A percentile compares a stretch with the other conserved stretches of the same genome.
Evolutionary conservation across 1,140 invertebrate genomes (phyloP).

Genomic region (Matsumurasca onukii): DNA sequence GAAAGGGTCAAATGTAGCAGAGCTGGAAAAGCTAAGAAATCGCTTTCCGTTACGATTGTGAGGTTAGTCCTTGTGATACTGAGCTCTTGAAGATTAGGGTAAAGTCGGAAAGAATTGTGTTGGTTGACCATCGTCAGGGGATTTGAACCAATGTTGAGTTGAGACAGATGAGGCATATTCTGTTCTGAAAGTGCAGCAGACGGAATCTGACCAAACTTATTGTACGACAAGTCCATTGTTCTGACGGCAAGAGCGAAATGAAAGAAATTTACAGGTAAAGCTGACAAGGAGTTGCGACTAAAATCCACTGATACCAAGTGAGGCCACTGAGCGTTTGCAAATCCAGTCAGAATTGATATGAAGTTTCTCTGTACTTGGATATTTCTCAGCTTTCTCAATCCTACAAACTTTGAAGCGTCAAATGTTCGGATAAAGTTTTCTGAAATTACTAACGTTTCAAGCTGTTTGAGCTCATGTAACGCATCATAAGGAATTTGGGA

Average conservation of each 20-base stretch:
- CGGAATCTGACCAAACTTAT: constrained; percentile 78
- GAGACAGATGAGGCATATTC: constrained; percentile 67
- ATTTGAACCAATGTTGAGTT: constrained; percentile 79
- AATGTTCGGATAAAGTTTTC: constrained; percentile 68
- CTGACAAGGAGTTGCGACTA: constrained; percentile 67
- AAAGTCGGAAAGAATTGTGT: constrained; percentile 50
- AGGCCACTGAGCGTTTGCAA: constrained; percentile 69
- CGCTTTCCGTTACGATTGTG: constrained; percentile 80
- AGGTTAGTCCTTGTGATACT: constrained; percentile 80
- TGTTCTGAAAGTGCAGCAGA: constrained; percentile 71
- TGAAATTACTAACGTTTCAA: constrained; percentile 57
- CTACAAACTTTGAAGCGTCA: constrained; percentile 71
- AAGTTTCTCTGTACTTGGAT: constrained; percentile 73
- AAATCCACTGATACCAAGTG: constrained; percentile 70
- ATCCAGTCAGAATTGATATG: constrained; percentile 71
- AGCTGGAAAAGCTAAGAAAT: constrained; percentile 79
- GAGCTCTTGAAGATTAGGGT: constrained; percentile 66
- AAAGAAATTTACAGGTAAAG: constrained; percentile 79
- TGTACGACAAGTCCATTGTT: constrained; percentile 74
- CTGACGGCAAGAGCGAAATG: constrained; percentile 64
- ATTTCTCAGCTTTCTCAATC: constrained; percentile 68
- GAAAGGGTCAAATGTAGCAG: constrained; percentile 71
- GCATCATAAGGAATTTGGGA: constrained; percentile 73
- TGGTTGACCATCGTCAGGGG: constrained; percentile 70
- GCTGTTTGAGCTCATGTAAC: constrained; percentile 65